A percentile compares a stretch with the other conserved stretches of the same genome.
Evolutionary conservation across 2,113 vertebrate genomes (phyloP).

Genomic region (Caloenas nicobarica): DNA sequence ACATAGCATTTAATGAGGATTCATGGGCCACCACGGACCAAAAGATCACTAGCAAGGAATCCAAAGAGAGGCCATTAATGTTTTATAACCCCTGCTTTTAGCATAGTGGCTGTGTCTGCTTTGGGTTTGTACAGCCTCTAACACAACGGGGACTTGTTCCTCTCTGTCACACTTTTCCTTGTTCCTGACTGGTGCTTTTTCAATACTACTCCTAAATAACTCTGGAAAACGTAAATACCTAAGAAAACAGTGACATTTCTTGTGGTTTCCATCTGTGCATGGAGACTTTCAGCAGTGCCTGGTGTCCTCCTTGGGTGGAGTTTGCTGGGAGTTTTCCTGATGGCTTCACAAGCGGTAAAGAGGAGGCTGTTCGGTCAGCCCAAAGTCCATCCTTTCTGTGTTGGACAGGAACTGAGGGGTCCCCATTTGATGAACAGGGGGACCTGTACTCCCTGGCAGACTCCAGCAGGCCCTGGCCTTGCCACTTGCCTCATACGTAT

Average conservation of each 20-base stretch:
- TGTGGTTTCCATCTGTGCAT: neutral
- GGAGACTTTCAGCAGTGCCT: neutral
- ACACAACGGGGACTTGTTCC: neutral
- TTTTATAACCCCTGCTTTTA: neutral
- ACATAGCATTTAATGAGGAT: neutral
- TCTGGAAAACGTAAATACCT: neutral
- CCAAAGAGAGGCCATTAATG: neutral
- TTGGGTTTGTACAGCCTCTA: neutral
- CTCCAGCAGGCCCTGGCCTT: neutral
- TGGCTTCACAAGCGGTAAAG: neutral
- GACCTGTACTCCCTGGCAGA: neutral
- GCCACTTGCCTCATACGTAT: neutral
- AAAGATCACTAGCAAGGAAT: neutral
- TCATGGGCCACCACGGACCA: neutral
- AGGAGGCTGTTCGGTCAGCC: neutral
- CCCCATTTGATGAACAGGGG: neutral
- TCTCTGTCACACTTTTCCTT: neutral
- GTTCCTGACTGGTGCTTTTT: neutral
- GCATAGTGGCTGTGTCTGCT: neutral
- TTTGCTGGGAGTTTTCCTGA: neutral
- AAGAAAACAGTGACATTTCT: neutral
- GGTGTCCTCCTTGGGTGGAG: neutral
- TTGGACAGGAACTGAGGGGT: neutral
- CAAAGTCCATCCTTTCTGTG: neutral
- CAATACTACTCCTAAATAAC: neutral